Evolutionary conservation across 2,888 invertebrate genomes (phyloP).

Genomic region (Scaptomyza parva): DNA sequence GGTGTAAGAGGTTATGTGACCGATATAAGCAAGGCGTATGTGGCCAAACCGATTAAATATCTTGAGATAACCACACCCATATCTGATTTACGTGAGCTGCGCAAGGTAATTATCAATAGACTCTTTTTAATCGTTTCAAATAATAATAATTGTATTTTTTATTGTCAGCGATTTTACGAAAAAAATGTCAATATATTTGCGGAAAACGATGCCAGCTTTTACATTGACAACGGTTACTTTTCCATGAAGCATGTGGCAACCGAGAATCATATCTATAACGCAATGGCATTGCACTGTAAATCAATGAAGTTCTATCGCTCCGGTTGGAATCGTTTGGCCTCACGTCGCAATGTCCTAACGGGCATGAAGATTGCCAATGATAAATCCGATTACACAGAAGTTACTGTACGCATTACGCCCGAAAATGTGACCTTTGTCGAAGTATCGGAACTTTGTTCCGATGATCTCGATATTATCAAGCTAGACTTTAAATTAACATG

Average conservation of each 20-base stretch:
- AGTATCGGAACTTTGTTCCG: conserved; percentile 75
- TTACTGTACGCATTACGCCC: conserved; percentile 74
- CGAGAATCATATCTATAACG: conserved; percentile 78
- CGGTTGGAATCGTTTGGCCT: conserved; percentile 82
- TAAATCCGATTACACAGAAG: conserved; percentile 57
- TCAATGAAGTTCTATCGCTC: conserved; percentile 77
- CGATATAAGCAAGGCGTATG: conserved; percentile 63
- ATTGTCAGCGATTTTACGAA: conserved; percentile 64
- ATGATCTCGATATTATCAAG: conserved; percentile 66
- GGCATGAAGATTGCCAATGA: conserved; percentile 67
- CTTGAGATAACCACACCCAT: conserved; percentile 72
- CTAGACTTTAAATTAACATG: conserved; percentile 75
- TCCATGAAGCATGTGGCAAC: conserved; percentile 78
- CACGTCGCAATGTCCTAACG: conserved; percentile 75
- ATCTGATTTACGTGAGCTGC: conserved; percentile 68
- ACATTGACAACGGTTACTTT: conserved; percentile 80
- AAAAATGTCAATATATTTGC: conserved; percentile 82
- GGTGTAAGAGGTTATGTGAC: conserved; percentile 76
- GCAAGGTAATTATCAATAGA: conserved; percentile 54
- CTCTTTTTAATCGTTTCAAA: no score
- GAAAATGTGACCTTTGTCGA: conserved; percentile 80
- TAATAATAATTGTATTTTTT: not conserved
- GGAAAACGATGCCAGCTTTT: conserved; percentile 78
- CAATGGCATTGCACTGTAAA: conserved; percentile 75
- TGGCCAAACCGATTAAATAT: conserved; percentile 69